Percentiles rank a stretch among this genome's conserved stretches.
Evolutionary conservation across 2,888 invertebrate species (phyloP).

Genomic region (Pollenia angustigena): DNA sequence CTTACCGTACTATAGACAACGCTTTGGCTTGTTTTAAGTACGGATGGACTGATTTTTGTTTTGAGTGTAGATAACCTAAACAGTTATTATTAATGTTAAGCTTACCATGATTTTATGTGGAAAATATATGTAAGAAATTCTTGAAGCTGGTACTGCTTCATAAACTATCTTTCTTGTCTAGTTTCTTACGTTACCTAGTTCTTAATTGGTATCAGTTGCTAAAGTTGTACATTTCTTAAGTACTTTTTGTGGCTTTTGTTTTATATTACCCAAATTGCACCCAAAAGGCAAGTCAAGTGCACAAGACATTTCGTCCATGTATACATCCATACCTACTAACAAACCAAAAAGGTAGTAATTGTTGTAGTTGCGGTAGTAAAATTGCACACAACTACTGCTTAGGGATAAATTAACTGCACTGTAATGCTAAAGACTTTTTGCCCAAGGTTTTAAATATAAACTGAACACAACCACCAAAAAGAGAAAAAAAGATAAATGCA

Average conservation of each 20-base stretch:
- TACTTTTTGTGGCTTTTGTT: slow-evolving; percentile 42
- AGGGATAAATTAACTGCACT: slow-evolving; percentile 72
- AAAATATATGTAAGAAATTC: too few species aligned
- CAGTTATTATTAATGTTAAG: too few species aligned
- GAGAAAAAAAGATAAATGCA: slow-evolving; percentile 50
- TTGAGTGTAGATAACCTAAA: too few species aligned
- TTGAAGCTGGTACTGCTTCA: too few species aligned
- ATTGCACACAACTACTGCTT: slow-evolving; percentile 68
- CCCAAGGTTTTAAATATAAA: slow-evolving; percentile 19
- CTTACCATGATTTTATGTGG: too few species aligned
- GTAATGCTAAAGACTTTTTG: slow-evolving; percentile 51
- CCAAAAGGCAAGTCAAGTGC: slow-evolving; percentile 78
- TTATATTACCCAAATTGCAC: slow-evolving; percentile 78
- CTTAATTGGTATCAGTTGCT: slow-evolving; percentile 81
- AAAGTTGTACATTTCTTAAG: slow-evolving; percentile 42
- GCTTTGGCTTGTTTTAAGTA: too few species aligned
- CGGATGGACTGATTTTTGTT: too few species aligned
- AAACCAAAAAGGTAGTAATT: slow-evolving; percentile 5
- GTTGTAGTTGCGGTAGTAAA: slow-evolving; percentile 59
- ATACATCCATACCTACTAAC: neutral
- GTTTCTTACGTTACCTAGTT: slow-evolving; percentile 74
- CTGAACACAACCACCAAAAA: slow-evolving; percentile 5
- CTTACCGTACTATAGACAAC: too few species aligned
- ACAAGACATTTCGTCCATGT: slow-evolving; percentile 51
- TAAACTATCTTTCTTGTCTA: too few species aligned